Evolutionary conservation across 30 jellyfish, hydroid and myxozoan species (phyloP).

Genomic region (Hydractinia symbiolongicarpus): DNA sequence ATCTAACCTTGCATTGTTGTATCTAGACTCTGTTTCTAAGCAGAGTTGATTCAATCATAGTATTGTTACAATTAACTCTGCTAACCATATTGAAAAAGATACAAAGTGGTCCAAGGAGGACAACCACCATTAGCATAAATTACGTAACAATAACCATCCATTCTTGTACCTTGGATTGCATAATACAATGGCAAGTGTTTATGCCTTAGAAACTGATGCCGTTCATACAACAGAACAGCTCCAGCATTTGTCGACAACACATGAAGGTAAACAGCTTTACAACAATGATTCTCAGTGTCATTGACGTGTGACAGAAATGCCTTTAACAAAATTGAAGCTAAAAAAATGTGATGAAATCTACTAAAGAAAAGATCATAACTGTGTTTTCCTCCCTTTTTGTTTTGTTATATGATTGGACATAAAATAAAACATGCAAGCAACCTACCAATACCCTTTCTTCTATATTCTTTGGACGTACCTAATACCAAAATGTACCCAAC

Average conservation of each 20-base stretch:
- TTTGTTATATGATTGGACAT: not conserved
- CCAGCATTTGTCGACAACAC: constrained; percentile 73
- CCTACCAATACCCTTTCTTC: constrained; percentile 94
- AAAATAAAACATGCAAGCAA: not conserved
- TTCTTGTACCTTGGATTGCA: constrained; percentile 54
- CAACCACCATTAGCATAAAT: constrained; percentile 80
- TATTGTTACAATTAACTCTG: too few relatives aligned
- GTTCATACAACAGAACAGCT: constrained; percentile 79
- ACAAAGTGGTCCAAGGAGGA: constrained; percentile 84
- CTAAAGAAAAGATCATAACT: too few relatives aligned
- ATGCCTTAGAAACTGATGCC: constrained; percentile 61
- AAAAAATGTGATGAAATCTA: not conserved
- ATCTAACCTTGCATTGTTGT: too few relatives aligned
- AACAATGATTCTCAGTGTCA: constrained; percentile 33
- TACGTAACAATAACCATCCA: constrained; percentile 89
- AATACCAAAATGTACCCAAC: constrained; percentile 89
- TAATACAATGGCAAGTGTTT: constrained; percentile 59
- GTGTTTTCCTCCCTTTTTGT: not conserved
- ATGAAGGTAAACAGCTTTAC: constrained; percentile 93
- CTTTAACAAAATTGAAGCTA: constrained; percentile 77
- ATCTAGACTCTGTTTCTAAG: too few relatives aligned
- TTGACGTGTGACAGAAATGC: constrained; percentile 62
- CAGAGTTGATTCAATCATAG: too few relatives aligned
- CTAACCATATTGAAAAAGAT: constrained; percentile 44
- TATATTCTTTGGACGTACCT: constrained; percentile 78